phyloP scores from a whole-genome alignment of 2,797 vertebrate species.

The Sphenodon punctatus region DNA sequence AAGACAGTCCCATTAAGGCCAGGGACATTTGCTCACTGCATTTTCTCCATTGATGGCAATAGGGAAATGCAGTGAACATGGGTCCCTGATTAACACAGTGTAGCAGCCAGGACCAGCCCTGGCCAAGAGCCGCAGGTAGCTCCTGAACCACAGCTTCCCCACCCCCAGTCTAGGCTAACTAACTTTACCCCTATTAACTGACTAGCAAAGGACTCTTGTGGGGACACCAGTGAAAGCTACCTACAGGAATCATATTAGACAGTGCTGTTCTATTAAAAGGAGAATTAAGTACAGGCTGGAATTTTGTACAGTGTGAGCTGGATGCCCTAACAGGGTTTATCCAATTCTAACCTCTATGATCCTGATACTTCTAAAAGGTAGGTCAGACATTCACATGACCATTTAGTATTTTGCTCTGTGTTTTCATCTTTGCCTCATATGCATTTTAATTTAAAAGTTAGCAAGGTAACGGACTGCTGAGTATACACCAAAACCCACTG shows the following conservation, averaged over 20 bases:
- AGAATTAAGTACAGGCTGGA: neutral
- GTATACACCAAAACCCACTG: slow-evolving; percentile 14
- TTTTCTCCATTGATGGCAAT: too few relatives aligned
- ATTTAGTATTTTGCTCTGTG: neutral
- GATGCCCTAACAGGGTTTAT: neutral
- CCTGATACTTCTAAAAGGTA: neutral
- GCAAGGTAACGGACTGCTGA: neutral
- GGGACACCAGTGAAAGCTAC: neutral
- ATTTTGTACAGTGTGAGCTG: neutral
- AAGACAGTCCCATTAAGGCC: too few relatives aligned
- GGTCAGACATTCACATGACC: neutral
- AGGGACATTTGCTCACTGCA: too few relatives aligned
- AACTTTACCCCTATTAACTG: too few relatives aligned
- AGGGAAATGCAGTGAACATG: too few relatives aligned
- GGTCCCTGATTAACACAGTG: too few relatives aligned
- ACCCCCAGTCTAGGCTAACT: too few relatives aligned
- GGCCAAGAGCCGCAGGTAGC: too few relatives aligned
- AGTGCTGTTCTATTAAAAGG: too few relatives aligned
- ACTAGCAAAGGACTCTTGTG: too few relatives aligned
- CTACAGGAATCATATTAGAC: neutral
- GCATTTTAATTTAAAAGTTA: neutral
- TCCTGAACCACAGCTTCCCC: too few relatives aligned
- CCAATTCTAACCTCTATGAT: neutral
- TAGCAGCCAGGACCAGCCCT: too few relatives aligned
- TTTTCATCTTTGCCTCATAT: neutral